Base-by-base conservation (phyloP, 2,797 vertebrate genomes). In the Ciconia nigra region DNA sequence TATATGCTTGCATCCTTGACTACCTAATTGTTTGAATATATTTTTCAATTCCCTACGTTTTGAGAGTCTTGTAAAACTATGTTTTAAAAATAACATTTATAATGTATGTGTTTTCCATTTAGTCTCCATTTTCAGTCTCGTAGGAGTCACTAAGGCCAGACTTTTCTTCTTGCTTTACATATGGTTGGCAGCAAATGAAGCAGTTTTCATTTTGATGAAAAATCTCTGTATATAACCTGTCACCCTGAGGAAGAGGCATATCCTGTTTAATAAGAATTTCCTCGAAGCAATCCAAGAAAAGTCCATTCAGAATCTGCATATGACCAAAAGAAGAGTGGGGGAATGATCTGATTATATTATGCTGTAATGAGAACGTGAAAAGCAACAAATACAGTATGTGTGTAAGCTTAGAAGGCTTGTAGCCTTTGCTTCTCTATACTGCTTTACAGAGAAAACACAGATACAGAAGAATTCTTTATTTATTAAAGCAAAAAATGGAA, bases 161-260 rank as follows among this genome's bases (percentile, higher is more conserved):
- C 70, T 24, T 93, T 61, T 83, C 87, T 96, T 95, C 81, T 96
- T 94, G 59, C 63, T 95, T 97, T 92, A 94, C 93, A 80, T 97
- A 95, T 88, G 89, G 84, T 92, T 97, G 96, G 95, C 96, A 98
- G 84, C 67, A 95, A 97, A 97, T 46, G 92, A 95, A 93, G 83
- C 81, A 87, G 58, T 96, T 97, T 97, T 97, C 91, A 95, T 52
- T 24, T 71, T 63, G 83, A 90, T 92, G 57, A 93, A 96, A 96
- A 94, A 83, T 84, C 65, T 83, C 55, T 94, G 91, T 62, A 58
- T 87, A 51, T 96, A 97, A 96, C 93, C 95, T 96, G 85, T 97
- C 88, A 96, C 92, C 70, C 94, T 62, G n/a, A 96, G 94, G 95
- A 97, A 97, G 93, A 91, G 47, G 46, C 78, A 96, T 39, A 93